Percentiles rank a stretch among this genome's conserved stretches.
Evolutionary conservation across 2,113 vertebrate genomes (phyloP).

Genomic region (Erpornis zantholeuca): DNA sequence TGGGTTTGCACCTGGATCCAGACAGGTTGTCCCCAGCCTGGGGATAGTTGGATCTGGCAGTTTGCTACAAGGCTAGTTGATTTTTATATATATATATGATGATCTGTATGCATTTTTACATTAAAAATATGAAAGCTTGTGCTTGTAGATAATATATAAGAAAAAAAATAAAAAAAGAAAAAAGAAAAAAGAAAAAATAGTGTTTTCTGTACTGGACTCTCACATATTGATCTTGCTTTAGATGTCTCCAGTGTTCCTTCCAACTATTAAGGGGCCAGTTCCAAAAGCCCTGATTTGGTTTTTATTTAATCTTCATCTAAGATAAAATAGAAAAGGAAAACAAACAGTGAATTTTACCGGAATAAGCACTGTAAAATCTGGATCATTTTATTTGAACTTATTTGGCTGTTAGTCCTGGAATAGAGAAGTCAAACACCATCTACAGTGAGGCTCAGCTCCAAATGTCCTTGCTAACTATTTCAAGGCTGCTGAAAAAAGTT

Average conservation of each 20-base stretch:
- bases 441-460: background rate
- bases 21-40: slow-evolving; percentile 31
- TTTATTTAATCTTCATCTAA: background rate
- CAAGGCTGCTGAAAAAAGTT: background rate
- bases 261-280: background rate
- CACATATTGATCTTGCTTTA: background rate
- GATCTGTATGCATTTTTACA: slow-evolving; percentile 67
- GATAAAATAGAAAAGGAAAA: background rate
- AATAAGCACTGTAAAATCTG: background rate
- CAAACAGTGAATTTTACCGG: background rate
- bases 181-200: background rate
- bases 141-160: slow-evolving; percentile 61
- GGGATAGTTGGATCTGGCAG: slow-evolving; percentile 40
- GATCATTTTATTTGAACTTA: background rate
- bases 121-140: slow-evolving; percentile 55
- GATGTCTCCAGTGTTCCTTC: background rate
- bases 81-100: slow-evolving; percentile 64
- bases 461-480: background rate
- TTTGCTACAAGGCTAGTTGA: slow-evolving; percentile 48
- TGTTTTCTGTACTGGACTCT: background rate
- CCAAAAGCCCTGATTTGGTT: background rate
- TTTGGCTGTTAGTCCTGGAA: background rate
- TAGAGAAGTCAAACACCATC: background rate
- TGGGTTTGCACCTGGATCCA: slow-evolving; percentile 40
- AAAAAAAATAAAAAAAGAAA: slow-evolving; percentile 11